Base-by-base conservation (phyloP, 2,113 vertebrate genomes). In the Chionomys nivalis region DNA sequence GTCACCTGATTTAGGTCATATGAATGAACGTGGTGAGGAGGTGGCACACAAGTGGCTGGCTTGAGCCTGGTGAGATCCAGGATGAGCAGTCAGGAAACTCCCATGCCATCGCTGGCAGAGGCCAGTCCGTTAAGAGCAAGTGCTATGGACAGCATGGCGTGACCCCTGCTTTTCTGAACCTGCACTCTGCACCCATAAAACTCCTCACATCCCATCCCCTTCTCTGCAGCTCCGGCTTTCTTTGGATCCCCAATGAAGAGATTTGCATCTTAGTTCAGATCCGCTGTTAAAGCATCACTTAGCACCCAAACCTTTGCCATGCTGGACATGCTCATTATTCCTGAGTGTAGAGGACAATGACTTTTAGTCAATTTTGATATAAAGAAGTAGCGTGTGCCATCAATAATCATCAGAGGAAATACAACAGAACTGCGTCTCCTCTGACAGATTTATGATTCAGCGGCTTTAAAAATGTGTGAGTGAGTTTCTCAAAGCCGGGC, bases 391-490 rank as follows among this genome's bases (percentile, higher is more conserved):
- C 2, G 3, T 12, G n/a, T 16, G 21, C 65, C 17, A 16, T 78
- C 86, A 68, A 55, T 85, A 58, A 58, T 78, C 77, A n/a, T 44
- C 14, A 28, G 85, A 79, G 79, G 88, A 95, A 87, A 42, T 36
- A 55, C 11, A 58, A 1, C 7, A 7, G 23, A 13, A 19, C 12
- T 39, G 47, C 61, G 33, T 33, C 36, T 21, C 36, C 79, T 52
- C 66, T 6, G 10, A 65, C 8, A 19, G 28, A 68, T 47, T 33
- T 73, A 70, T 77, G 81, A 75, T 70, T 75, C 63, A 24, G n/a
- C 39, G 13, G 55, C 79, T 75, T 79, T 73, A 44, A 75, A 75
- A 61, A 24, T 31, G 33, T 31, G 61, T 33, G 79, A 83, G 31
- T 83, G 87, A 42, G 31, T 85, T 68, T 72, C 85, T 95, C 87